Evolutionary conservation across 1,140 invertebrate genomes (phyloP), one percentile per base, ranked within the genome.

Genomic region (Lepidurus packardi): DNA sequence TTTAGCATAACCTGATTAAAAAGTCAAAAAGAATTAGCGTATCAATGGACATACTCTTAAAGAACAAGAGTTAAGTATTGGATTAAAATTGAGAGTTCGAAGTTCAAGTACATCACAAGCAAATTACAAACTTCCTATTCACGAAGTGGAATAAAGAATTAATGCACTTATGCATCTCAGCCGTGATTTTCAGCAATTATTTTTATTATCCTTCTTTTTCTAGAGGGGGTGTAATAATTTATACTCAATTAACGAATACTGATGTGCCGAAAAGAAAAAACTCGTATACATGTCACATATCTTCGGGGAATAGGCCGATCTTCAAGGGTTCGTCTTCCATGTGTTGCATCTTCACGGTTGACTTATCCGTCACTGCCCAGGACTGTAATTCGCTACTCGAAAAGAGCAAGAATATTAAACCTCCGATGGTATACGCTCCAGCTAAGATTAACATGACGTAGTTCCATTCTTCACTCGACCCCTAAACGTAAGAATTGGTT

Each of bases 371-470:
- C 13, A 21, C 53, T 21, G 53, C 82, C 86, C 86, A 88, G 8
- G 80, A 53, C 77, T 86, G 85, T 21, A 84, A 79, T 74, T 86
- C 84, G 7, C 84, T 85, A 43, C 81, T 82, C 1, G 83, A 84
- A 76, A 87, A 84, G 8, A 86, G n/a, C 16, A 83, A 73, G 79
- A 85, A 88, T 4, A 86, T n/a, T 0, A 86, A 45, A 24, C 83
- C 83, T 10, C 87, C 87, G 41, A 83, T 44, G 11, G 83, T 10
- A 73, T 83, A 82, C 4, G 83, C 53, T 11, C 74, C 80, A 41
- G 82, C 81, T 11, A 83, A 78, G 1, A 84, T 80, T 25, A 81
- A 78, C 78, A 85, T 84, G 24, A 85, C 80, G n/a, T 80, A 43
- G 2, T 79, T n/a, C 84, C 84, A 85, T 78, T 84, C 82, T 25